Evolutionary conservation across 53 echinoderm and acorn worm species (phyloP), one percentile per base, ranked within the genome.

Genomic region (Hippasteria phrygiana): DNA sequence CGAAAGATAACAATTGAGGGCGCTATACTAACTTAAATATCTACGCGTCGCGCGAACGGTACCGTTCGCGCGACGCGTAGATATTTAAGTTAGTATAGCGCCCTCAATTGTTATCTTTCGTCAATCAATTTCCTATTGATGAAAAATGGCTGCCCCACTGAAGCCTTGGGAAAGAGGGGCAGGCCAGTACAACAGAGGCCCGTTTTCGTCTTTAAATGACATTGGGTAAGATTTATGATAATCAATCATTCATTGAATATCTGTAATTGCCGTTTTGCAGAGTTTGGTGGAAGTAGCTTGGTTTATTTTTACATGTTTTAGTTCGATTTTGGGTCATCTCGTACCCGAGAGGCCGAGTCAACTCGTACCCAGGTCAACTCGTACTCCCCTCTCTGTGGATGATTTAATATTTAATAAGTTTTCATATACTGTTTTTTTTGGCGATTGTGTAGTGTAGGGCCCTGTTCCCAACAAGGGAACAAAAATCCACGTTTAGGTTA

Each of bases 81-180:
- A n/a, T n/a, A n/a, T n/a, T 17, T 51, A 51, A 51, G 20, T 13
- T 66, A 0, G 8, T 31, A 31, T 10, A 24, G 79, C 56, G 79
- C 79, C 56, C 79, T 56, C 79, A 35, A 9, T 35, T 79, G 79
- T 48, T 26, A 20, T 75, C 22, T 8, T 24, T 54, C 55, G 17
- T 11, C 10, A 75, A 1, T 47, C 46, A n/a, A 38, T 17, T 16
- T 16, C 17, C 3, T 26, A 48, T 27, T 27, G 16, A 10, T n/a
- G 26, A 42, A 88, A 90, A 37, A 93, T 93, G 94, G 88, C 91
- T 32, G 94, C 94, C 80, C 94, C 94, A 41, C 78, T 35, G 53
- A 93, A 93, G 55, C 94, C 94, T 41, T 93, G 94, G 94, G 94
- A 93, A 56, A 47, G 88, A 64, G 83, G 82, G 66, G 82, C 40